phyloP scores from a whole-genome alignment of 2,113 vertebrate genomes.

The Miniopterus natalensis region DNA sequence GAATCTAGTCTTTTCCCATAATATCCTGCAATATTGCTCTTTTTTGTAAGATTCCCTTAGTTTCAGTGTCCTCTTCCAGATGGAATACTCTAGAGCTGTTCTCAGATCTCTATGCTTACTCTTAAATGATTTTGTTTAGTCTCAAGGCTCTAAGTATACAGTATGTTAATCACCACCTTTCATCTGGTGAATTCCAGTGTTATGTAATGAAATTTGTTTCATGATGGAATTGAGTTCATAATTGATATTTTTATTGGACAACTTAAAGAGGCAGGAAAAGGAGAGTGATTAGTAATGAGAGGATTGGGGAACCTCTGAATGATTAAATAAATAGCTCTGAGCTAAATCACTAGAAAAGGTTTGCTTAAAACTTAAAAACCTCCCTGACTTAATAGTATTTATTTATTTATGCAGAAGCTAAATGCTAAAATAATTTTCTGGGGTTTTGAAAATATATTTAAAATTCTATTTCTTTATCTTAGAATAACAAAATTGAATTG shows the following conservation, averaged over 20 bases:
- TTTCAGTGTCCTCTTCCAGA: neutral
- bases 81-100: neutral
- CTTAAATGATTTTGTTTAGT: too few species aligned
- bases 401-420: slow-evolving; percentile 15
- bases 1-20: neutral
- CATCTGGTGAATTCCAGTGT: neutral
- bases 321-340: neutral
- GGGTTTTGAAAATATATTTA: neutral
- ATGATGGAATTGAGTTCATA: neutral
- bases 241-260: neutral
- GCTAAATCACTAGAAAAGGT: neutral
- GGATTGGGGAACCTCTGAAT: neutral
- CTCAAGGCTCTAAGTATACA: too few species aligned
- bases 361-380: slow-evolving; percentile 25
- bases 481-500: slow-evolving; percentile 10
- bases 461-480: slow-evolving; percentile 35
- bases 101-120: neutral
- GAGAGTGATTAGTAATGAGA: neutral
- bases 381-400: neutral
- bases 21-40: neutral
- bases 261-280: neutral
- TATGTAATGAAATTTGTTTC: slow-evolving; percentile 19
- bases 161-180: neutral
- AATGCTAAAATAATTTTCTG: slow-evolving; percentile 29
- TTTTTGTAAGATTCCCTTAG: neutral